A percentile compares a stretch with the other conserved stretches of the same genome.
These are phyloP conservation scores for Falco rusticolus DNA, from an alignment of 2,797 vertebrate genomes.

Conservation along the genomic window DNA sequence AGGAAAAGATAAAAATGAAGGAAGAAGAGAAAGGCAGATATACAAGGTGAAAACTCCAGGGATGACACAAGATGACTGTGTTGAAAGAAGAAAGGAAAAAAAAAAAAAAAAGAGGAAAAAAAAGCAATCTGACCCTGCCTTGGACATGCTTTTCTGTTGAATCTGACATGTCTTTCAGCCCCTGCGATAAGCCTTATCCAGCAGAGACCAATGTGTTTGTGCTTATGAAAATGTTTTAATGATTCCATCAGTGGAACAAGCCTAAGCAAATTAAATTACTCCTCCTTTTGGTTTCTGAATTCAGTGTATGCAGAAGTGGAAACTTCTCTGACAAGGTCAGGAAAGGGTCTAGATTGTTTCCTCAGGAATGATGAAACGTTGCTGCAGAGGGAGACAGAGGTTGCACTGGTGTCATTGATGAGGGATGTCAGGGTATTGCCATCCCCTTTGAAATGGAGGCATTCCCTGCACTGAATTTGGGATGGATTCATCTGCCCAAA, in stretches of 20 bases:
- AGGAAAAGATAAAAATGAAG: neutral
- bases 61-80: neutral
- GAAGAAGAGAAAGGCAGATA: neutral
- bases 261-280: slow-evolving; percentile 68
- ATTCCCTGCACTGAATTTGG: neutral
- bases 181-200: neutral
- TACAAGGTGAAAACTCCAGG: neutral
- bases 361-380: neutral
- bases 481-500: neutral
- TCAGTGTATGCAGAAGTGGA: neutral
- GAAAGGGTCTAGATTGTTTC: neutral
- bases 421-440: neutral
- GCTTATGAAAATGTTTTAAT: slow-evolving; percentile 8
- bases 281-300: slow-evolving; percentile 59
- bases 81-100: neutral
- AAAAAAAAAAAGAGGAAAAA: neutral
- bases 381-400: neutral
- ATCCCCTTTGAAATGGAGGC: neutral
- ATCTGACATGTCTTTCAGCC: neutral
- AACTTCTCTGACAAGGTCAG: slow-evolving; percentile 10
- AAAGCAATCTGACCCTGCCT: neutral
- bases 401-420: neutral
- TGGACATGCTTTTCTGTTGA: neutral
- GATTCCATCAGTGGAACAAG: slow-evolving; percentile 44
- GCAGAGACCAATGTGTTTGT: neutral